Base-by-base conservation (phyloP, 2,797 vertebrate genomes). In the Graptemys geographica region DNA sequence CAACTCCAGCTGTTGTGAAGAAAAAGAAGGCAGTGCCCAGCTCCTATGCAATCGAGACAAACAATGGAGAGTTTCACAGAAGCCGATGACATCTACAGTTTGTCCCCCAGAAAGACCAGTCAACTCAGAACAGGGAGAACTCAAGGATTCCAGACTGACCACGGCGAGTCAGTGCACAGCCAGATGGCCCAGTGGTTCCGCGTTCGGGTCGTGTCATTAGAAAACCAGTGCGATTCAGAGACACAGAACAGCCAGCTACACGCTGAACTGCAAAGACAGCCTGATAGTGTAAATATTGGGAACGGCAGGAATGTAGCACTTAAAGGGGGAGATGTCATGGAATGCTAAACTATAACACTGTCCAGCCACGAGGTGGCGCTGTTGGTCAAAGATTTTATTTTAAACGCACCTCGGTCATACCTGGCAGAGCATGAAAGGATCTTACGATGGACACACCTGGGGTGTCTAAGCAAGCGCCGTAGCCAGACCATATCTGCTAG, bases 391-490 rank as follows among this genome's bases (percentile, higher is more conserved):
- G 9, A 25, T 55, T 23, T 21, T 10, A 10, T 25, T n/a, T 9
- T 65, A 18, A n/a, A 18, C 1, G 8, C 4, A 5, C 62, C 33
- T 18, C 8, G 1, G 18, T n/a, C 65, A 37, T 10, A 69, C 18
- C n/a, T 11, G 65, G 62, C 33, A 10, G 62, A 37, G 18, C 62
- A 69, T 10, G n/a, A 11, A 37, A 19, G 16, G 65, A 10, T 21
- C 65, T 11, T 9, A 11, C 1, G n/a, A 2, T 10, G n/a, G 8
- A 21, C 19, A 11, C 2, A 4, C 3, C 3, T n/a, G 18, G 65
- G n/a, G 4, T 37, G 62, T n/a, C 5, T 65, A 21, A n/a, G 33
- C 62, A 65, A 21, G 33, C 2, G 16, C 62, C 8, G n/a, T 37
- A 18, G n/a, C 65, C n/a, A 37, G 65, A 19, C 65, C 33, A 37